phyloP scores from a whole-genome alignment of 1,140 invertebrate genomes.

The Caligus rogercresseyi region DNA sequence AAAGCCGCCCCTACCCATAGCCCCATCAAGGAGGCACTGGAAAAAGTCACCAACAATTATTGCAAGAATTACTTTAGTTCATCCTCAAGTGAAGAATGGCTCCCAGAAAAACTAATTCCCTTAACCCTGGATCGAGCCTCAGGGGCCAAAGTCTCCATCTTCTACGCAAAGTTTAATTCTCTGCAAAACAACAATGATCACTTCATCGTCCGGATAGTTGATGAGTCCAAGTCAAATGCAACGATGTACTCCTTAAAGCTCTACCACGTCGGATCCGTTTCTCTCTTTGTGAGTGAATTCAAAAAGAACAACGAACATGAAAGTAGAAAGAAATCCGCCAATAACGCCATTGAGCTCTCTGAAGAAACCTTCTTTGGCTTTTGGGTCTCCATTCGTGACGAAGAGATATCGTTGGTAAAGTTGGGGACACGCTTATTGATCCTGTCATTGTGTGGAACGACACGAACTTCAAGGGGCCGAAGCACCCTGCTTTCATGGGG shows the following conservation, averaged over 20 bases:
- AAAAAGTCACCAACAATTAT: neutral
- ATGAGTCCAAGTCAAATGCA: constrained; percentile 1
- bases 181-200: constrained; percentile 14
- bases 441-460: constrained; percentile 11
- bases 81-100: constrained; percentile 6
- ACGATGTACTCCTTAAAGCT: constrained; percentile 19
- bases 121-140: constrained; percentile 9
- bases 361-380: neutral
- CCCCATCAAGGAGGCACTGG: neutral
- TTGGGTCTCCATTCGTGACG: constrained; percentile 7
- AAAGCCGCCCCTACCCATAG: neutral
- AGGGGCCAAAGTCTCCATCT: constrained; percentile 14
- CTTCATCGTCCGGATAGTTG: constrained; percentile 8
- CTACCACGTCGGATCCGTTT: constrained; percentile 14
- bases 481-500: constrained; percentile 5
- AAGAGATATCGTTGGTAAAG: constrained; percentile 10
- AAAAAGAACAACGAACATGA: constrained; percentile 1
- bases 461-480: constrained; percentile 7
- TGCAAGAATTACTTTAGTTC: constrained; percentile 9
- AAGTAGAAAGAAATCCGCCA: neutral
- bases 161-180: constrained; percentile 13
- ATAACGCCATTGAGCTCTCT: constrained; percentile 9
- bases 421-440: constrained; percentile 6
- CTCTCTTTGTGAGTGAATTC: constrained; percentile 4
- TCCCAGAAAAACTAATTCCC: constrained; percentile 16